phyloP scores from a whole-genome alignment of 1,140 invertebrate genomes.

The Penaeus indicus region DNA sequence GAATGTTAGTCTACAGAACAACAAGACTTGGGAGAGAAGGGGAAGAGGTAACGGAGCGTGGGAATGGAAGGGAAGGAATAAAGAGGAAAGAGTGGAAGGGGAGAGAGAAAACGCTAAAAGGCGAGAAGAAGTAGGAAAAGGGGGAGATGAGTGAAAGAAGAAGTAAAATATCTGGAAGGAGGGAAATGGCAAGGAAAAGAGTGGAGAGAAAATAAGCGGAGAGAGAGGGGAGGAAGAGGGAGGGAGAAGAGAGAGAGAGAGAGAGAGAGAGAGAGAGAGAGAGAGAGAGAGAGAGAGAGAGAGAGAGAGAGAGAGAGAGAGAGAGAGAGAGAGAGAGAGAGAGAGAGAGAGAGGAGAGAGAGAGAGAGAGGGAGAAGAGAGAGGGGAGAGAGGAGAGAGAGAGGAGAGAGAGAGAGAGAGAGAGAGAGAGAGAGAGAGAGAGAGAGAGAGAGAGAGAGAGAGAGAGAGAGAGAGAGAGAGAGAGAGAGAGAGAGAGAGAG shows the following conservation, averaged over 20 bases:
- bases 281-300: slow-evolving; percentile 34
- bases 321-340: not conserved
- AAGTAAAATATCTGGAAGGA: not conserved
- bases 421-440: slow-evolving; percentile 28
- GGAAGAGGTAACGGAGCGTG: not conserved
- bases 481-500: not conserved
- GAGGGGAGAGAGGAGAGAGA: slow-evolving; percentile 32
- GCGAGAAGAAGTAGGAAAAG: not conserved
- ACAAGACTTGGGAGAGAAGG: slow-evolving; percentile 73
- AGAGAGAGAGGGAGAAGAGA: slow-evolving; percentile 7
- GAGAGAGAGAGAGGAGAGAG: not conserved
- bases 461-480: too few relatives aligned
- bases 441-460: not conserved
- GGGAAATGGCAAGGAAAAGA: not conserved
- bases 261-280: slow-evolving; percentile 35
- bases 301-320: slow-evolving; percentile 10
- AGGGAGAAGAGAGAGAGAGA: slow-evolving; percentile 19
- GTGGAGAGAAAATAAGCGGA: not conserved
- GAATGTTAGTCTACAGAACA: slow-evolving; percentile 75
- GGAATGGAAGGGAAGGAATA: not conserved
- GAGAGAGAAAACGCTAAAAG: not conserved
- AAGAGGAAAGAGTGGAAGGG: not conserved
- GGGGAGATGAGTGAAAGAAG: not conserved
- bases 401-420: slow-evolving; percentile 33
- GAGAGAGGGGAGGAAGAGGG: not conserved